Evolutionary conservation across 2,797 vertebrate genomes (phyloP), one percentile per base, ranked within the genome.

Genomic region (Muraenolepis orangiensis): DNA sequence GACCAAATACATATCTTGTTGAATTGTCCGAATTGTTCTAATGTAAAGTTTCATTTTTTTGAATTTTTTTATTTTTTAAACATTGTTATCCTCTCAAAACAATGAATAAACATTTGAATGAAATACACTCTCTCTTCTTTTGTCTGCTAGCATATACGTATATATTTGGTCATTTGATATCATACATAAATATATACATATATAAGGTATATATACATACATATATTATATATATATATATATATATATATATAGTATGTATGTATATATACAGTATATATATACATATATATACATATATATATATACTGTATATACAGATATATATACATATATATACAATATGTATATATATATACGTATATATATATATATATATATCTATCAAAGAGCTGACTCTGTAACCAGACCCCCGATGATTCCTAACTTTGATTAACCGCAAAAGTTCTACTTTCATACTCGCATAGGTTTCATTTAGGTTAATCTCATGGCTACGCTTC

Each of bases 1-100:
- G 93, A 94, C 92, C 91, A 92, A 94, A 95, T 91, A 87, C 91
- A 91, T 94, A 93, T 93, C 91, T 92, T 90, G 87, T 90, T 92
- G 86, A 93, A 90, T 89, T 92, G 89, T 93, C 83, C 85, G 40
- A 86, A 90, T 91, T 91, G 88, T 82, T 91, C 87, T 91, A 81
- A 82, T 91, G 85, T 91, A 87, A 88, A 87, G 76, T 86, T 79
- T 84, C 46, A 88, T 91, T 88, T 68, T 80, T 64, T 23, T n/a
- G n/a, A n/a, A n/a, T 78, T 84, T 90, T 84, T 89, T 89, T 90
- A 86, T 90, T 84, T 89, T 89, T 90, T 86, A 93, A 88, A 77
- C 84, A 86, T 90, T 91, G 86, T 91, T 92, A 90, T 83, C 90
- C 92, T 88, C 90, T 90, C 88, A 88, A 90, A 90, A 89, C 87